These are phyloP conservation scores for Sebastiscus tertius DNA, from an alignment of 2,797 vertebrate species.

Conservation along the genomic window DNA sequence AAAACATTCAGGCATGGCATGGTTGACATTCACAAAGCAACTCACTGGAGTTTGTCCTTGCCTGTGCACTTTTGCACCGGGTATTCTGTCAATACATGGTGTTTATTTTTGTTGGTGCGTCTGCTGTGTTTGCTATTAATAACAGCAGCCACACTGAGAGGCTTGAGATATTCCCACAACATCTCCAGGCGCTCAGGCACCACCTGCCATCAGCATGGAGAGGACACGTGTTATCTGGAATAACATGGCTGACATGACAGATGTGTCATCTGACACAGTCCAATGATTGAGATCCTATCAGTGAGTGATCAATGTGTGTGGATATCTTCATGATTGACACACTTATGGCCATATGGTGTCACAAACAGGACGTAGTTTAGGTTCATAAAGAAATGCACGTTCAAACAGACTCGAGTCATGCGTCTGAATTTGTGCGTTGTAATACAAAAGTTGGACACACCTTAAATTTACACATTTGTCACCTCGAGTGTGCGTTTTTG, in stretches of 20 bases:
- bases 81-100: slow-evolving; percentile 26
- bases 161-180: slow-evolving; percentile 40
- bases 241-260: slow-evolving; percentile 11
- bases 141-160: slow-evolving; percentile 43
- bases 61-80: not conserved
- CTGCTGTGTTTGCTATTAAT: slow-evolving; percentile 44
- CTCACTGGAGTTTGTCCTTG: slow-evolving; percentile 1
- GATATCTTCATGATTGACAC: not conserved
- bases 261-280: not conserved
- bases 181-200: slow-evolving; percentile 24
- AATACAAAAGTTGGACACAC: not conserved
- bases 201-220: slow-evolving; percentile 39
- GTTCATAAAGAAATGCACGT: not conserved
- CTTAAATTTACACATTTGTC: slow-evolving; percentile 24
- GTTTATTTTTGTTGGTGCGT: slow-evolving; percentile 28
- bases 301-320: not conserved
- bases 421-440: not conserved
- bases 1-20: not conserved
- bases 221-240: slow-evolving; percentile 21
- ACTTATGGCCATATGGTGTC: not conserved
- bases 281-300: not conserved
- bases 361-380: not conserved
- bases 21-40: not conserved
- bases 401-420: not conserved
- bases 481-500: slow-evolving; percentile 18